Conservation (phyloP, 1,140 invertebrate species). For the Dryas iulia region DNA sequence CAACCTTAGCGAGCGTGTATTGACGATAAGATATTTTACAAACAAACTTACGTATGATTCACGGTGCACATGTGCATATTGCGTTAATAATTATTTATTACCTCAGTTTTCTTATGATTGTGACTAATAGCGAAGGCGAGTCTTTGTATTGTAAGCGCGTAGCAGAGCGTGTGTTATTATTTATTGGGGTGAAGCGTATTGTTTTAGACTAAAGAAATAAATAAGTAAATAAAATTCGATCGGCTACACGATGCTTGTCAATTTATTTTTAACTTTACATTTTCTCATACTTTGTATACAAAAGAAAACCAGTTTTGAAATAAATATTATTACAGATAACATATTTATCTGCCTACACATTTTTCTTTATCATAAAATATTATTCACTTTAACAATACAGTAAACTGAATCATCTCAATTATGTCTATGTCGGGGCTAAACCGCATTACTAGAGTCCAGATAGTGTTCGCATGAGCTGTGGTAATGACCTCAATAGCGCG, state of each 20-base stretch:
- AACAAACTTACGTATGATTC: conserved; percentile 48
- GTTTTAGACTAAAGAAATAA: too few relatives aligned
- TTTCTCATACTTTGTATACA: too few relatives aligned
- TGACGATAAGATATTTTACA: conserved; percentile 41
- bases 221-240: too few relatives aligned
- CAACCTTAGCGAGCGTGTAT: conserved; percentile 38
- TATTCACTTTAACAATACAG: not conserved
- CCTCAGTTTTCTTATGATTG: conserved; percentile 26
- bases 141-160: not conserved
- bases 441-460: conserved; percentile 16
- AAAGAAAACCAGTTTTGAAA: too few relatives aligned
- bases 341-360: too few relatives aligned
- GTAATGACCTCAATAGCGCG: conserved; percentile 26
- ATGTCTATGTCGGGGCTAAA: not conserved
- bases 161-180: not conserved
- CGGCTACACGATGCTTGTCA: too few relatives aligned
- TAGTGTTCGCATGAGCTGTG: conserved; percentile 22
- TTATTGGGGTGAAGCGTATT: not conserved
- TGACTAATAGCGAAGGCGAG: conserved; percentile 10
- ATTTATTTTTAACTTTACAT: too few relatives aligned
- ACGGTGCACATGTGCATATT: conserved; percentile 37
- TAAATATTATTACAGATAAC: too few relatives aligned
- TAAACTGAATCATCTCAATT: not conserved
- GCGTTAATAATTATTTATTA: conserved; percentile 19
- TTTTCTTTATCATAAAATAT: not conserved